Conservation (phyloP, 2,888 invertebrate species). For the Thymelicus sylvestris region DNA sequence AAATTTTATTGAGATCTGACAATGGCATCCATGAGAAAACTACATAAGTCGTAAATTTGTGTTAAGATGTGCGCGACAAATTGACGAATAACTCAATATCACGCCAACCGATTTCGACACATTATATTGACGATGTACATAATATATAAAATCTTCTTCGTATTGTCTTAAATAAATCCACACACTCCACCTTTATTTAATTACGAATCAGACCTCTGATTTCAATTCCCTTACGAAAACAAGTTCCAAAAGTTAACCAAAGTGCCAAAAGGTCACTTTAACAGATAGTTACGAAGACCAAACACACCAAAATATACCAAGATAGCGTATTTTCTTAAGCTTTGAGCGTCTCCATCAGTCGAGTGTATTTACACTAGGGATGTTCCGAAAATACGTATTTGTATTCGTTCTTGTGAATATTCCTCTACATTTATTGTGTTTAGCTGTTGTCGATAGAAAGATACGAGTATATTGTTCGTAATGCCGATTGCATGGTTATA, state of each 20-base stretch:
- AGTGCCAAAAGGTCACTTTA: conserved; percentile 33
- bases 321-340: conserved; percentile 36
- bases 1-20: too few species aligned
- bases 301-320: conserved; percentile 32
- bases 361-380: conserved; percentile 37
- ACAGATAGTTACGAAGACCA: conserved; percentile 31
- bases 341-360: conserved; percentile 30
- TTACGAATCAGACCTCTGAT: conserved; percentile 29
- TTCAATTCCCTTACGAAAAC: conserved; percentile 35
- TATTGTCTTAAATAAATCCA: conserved; percentile 31
- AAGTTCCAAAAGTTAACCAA: conserved; percentile 32
- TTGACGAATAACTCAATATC: too few species aligned
- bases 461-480: conserved; percentile 8
- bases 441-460: conserved; percentile 15
- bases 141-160: not conserved
- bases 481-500: conserved; percentile 1
- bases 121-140: too few species aligned
- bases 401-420: conserved; percentile 33
- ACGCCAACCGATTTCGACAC: too few species aligned
- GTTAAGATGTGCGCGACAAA: too few species aligned
- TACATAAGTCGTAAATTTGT: too few species aligned
- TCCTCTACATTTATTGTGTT: conserved; percentile 16
- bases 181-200: conserved; percentile 38
- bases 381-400: conserved; percentile 31
- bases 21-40: too few species aligned